Evolutionary conservation across 2,888 invertebrate species (phyloP), one percentile per base, ranked within the genome.

Genomic region (Sinelater perroti): DNA sequence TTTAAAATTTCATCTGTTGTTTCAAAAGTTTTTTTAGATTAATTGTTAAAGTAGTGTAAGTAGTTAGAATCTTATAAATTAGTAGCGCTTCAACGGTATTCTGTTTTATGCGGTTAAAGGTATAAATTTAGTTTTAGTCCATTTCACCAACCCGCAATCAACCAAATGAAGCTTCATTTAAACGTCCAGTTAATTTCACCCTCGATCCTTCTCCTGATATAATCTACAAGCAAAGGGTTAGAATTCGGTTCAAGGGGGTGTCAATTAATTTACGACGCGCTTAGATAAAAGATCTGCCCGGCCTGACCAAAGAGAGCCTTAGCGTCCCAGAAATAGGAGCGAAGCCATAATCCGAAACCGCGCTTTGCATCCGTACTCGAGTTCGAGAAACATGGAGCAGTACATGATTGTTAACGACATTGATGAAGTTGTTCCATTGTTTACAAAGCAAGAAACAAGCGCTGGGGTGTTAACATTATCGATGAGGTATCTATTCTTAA

Each of bases 211-310:
- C 38, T 50, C 33, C 50, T 33, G 62, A 62, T 62, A 59, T 50
- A 30, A 62, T 60, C 59, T 56, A 53, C 56, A 59, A 53, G 38
- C 21, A 49, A 62, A 62, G 60, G 62, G 60, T 50, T 62, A 40
- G 59, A 51, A 49, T 44, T 53, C 18, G 16, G 31, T 36, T 51
- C 45, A 54, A 56, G 54, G 49, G 54, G 60, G 60, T 51, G 59
- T 56, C 62, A 62, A 62, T 62, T 62, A 62, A 59, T 49, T 56
- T 56, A 58, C 54, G 58, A 49, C 33, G 26, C 5, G 17, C 20
- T 18, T 20, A 17, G 50, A 38, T 38, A 50, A 33, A 16, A 7
- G 13, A 33, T 24, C 14, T n/a, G 6, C 16, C 17, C n/a, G 4
- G 5, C 13, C 6, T 3, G 3, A 7, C 16, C 7, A 47, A 47